Evolutionary conservation across 2,113 vertebrate genomes (phyloP).

Genomic region (Eulacestoma nigropectus): DNA sequence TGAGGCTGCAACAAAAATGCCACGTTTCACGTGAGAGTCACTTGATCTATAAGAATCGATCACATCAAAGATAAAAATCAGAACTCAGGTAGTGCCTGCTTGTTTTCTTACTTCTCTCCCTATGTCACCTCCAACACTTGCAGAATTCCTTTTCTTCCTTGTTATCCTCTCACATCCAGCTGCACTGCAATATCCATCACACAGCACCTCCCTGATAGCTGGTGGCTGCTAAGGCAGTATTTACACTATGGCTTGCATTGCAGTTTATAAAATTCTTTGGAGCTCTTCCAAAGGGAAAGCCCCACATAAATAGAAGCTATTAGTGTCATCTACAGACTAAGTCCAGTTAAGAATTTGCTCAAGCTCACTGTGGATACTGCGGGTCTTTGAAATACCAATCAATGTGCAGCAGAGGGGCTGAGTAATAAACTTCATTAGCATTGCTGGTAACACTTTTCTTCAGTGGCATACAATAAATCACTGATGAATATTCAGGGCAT

Average conservation of each 20-base stretch:
- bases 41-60: neutral
- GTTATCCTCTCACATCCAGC: neutral
- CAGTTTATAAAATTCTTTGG: conserved; percentile 4
- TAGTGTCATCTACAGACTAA: neutral
- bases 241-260: neutral
- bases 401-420: neutral
- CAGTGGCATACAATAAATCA: neutral
- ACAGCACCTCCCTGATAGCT: neutral
- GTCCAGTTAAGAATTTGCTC: neutral
- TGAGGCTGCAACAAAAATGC: neutral
- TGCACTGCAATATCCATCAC: neutral
- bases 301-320: neutral
- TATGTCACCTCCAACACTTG: fast-evolving
- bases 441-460: neutral
- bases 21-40: neutral
- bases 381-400: neutral
- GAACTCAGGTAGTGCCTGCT: neutral
- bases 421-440: conserved; percentile 15
- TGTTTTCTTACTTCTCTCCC: neutral
- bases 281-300: conserved; percentile 29
- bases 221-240: neutral
- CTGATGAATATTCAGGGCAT: conserved; percentile 14
- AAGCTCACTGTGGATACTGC: neutral
- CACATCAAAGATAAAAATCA: neutral
- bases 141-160: neutral